These are phyloP conservation scores for Drosophila orena DNA, from an alignment of 1,140 invertebrate genomes.

Conservation along the genomic window DNA sequence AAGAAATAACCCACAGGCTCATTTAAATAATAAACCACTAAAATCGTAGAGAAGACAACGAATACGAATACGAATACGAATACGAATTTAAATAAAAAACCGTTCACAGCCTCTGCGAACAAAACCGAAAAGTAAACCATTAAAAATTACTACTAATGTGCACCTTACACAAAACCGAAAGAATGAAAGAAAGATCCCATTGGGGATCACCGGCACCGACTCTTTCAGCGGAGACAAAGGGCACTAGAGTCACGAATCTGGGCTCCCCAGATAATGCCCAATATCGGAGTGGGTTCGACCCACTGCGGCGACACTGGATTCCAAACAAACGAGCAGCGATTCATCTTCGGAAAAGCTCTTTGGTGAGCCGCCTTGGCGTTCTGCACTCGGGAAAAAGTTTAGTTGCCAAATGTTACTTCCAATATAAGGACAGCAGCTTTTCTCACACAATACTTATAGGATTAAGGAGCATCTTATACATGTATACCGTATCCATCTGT, in stretches of 20 bases:
- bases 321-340: slow-evolving; percentile 83
- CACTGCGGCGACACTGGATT: slow-evolving; percentile 83
- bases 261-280: slow-evolving; percentile 65
- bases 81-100: slow-evolving; percentile 76
- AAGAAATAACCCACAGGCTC: slow-evolving; percentile 33
- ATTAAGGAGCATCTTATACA: no score
- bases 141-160: slow-evolving; percentile 84
- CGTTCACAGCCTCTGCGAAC: slow-evolving; percentile 61
- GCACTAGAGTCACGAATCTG: slow-evolving; percentile 71
- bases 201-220: slow-evolving; percentile 30
- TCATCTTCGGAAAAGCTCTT: slow-evolving; percentile 76
- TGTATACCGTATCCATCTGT: no score
- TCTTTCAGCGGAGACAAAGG: slow-evolving; percentile 62
- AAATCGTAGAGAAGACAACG: slow-evolving; percentile 64
- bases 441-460: no score
- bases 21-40: slow-evolving; percentile 83
- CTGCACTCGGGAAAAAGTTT: slow-evolving; percentile 2
- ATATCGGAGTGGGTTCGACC: slow-evolving; percentile 61
- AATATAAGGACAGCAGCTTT: no score
- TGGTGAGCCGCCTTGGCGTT: slow-evolving; percentile 55
- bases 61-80: slow-evolving; percentile 75
- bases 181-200: slow-evolving; percentile 23
- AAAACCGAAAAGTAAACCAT: slow-evolving; percentile 80
- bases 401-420: neutral
- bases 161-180: slow-evolving; percentile 74